A percentile compares a stretch with the other conserved stretches of the same genome.
phyloP scores from a whole-genome alignment of 2,888 invertebrate species.

The Rosalia funebris region DNA sequence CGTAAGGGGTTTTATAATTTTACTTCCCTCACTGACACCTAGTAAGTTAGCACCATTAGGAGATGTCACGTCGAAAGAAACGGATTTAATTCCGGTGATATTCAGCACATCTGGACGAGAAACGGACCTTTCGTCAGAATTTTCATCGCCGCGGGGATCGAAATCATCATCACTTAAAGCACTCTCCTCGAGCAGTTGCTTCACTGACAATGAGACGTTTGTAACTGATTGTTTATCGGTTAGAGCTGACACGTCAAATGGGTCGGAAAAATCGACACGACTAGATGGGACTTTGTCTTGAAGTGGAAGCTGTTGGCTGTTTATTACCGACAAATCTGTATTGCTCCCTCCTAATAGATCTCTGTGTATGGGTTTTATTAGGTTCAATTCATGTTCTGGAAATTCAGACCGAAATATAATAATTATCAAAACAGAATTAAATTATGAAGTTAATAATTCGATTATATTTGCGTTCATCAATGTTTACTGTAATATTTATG shows the following conservation, averaged over 20 bases:
- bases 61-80: conserved; percentile 70
- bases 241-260: conserved; percentile 86
- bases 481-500: too few relatives aligned
- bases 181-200: conserved; percentile 71
- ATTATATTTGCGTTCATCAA: too few relatives aligned
- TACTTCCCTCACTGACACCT: conserved; percentile 60
- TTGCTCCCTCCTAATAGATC: conserved; percentile 82
- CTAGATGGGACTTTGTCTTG: conserved; percentile 66
- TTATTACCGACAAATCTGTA: conserved; percentile 77
- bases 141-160: conserved; percentile 79
- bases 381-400: conserved; percentile 65
- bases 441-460: too few relatives aligned
- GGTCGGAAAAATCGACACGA: conserved; percentile 75
- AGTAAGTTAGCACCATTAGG: conserved; percentile 67
- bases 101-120: conserved; percentile 72
- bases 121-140: conserved; percentile 62
- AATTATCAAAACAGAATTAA: too few relatives aligned
- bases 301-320: conserved; percentile 73
- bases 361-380: conserved; percentile 65
- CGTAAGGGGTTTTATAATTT: conserved; percentile 78
- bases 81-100: conserved; percentile 61
- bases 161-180: conserved; percentile 77
- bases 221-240: conserved; percentile 76
- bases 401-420: too few relatives aligned
- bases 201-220: conserved; percentile 68